Percentiles rank a stretch among this genome's conserved stretches.
phyloP scores from a whole-genome alignment of 2,797 vertebrate genomes.

The Gorsachius magnificus region DNA sequence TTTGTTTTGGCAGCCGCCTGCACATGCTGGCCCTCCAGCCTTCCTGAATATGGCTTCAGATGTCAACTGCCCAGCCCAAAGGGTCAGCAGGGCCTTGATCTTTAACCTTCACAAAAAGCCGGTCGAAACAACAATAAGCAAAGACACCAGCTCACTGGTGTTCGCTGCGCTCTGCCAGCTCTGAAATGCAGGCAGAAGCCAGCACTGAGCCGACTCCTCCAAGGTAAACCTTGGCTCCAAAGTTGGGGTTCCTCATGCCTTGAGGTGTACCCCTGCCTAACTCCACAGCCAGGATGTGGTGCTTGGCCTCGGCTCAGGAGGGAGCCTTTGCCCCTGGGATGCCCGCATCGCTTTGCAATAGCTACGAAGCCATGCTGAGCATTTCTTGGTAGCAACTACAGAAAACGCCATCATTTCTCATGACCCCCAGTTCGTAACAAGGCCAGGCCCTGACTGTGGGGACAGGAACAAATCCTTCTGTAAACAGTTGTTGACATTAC shows the following conservation, averaged over 20 bases:
- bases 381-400: not conserved
- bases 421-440: not conserved
- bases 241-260: not conserved
- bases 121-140: not conserved
- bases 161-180: not conserved
- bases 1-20: slow-evolving; percentile 33
- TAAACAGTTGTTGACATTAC: not conserved
- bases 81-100: not conserved
- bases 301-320: not conserved
- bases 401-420: accelerated
- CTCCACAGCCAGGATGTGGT: accelerated
- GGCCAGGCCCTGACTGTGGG: not conserved
- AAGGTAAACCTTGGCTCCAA: not conserved
- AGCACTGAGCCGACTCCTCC: not conserved
- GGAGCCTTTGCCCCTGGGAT: accelerated
- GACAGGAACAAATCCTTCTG: not conserved
- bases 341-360: not conserved
- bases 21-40: not conserved
- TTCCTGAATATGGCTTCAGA: not conserved
- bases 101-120: not conserved
- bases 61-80: not conserved
- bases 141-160: not conserved
- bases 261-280: not conserved
- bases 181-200: not conserved
- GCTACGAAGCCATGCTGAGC: not conserved